Evolutionary conservation across 2,113 vertebrate species (phyloP).

Genomic region (Apaloderma vittatum): DNA sequence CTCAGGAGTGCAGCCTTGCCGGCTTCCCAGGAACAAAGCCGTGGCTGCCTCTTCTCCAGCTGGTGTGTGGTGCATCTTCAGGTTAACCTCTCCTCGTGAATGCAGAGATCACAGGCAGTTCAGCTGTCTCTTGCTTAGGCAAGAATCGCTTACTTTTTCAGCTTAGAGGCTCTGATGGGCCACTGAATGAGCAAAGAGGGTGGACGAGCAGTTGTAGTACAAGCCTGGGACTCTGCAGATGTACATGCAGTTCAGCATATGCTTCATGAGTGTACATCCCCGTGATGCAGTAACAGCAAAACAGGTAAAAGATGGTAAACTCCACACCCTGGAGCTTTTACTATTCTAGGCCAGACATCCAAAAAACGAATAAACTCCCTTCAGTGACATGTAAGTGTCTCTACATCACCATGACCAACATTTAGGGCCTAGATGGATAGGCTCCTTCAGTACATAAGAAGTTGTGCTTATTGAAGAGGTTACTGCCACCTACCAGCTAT

Average conservation of each 20-base stretch:
- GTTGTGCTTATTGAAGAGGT: background rate
- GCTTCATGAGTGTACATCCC: background rate
- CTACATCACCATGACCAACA: background rate
- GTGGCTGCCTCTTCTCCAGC: background rate
- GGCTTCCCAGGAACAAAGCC: background rate
- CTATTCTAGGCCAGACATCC: background rate
- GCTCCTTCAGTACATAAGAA: background rate
- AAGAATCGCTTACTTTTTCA: background rate
- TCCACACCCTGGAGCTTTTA: background rate
- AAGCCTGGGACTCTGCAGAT: background rate
- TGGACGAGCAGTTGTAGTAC: background rate
- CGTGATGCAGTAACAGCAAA: background rate
- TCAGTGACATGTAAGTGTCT: background rate
- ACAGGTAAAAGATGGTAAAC: background rate
- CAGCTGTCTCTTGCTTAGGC: background rate
- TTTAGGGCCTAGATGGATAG: background rate
- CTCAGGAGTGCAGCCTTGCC: rapidly evolving
- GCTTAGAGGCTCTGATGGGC: background rate
- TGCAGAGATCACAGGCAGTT: background rate
- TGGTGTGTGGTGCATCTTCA: background rate
- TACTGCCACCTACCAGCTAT: background rate
- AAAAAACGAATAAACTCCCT: background rate
- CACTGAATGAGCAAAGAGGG: background rate
- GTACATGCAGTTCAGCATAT: background rate
- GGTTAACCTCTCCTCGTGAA: background rate